Evolutionary conservation across 2,888 invertebrate species (phyloP).

Genomic region (Ennomos fuscantarius): DNA sequence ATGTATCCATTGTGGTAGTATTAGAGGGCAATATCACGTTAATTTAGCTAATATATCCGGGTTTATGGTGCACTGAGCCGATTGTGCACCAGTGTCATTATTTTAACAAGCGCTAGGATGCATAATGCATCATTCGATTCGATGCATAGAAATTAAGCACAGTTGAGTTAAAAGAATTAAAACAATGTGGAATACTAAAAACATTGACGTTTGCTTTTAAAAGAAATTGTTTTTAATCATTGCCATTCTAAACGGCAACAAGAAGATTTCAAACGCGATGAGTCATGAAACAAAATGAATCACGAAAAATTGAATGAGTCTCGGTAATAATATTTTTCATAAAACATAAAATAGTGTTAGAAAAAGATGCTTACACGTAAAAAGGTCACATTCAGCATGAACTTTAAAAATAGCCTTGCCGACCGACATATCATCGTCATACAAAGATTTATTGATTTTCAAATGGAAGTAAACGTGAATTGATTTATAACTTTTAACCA

Average conservation of each 20-base stretch:
- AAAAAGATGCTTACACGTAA: not conserved
- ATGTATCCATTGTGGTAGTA: constrained; percentile 55
- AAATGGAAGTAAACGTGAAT: constrained; percentile 45
- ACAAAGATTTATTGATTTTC: constrained; percentile 36
- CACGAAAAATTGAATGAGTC: not conserved
- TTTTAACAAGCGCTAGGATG: constrained; percentile 25
- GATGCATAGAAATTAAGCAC: no score
- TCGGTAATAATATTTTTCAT: not conserved
- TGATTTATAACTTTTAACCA: constrained; percentile 50
- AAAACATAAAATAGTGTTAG: not conserved
- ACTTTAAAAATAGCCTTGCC: constrained; percentile 20
- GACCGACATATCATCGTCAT: constrained; percentile 24
- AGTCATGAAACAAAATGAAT: not conserved
- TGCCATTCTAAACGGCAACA: no score
- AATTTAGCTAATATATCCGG: constrained; percentile 50
- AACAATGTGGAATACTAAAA: no score
- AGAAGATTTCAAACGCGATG: no score
- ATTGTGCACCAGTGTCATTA: constrained; percentile 31
- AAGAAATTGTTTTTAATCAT: no score
- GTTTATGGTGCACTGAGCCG: constrained; percentile 44
- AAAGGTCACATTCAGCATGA: constrained; percentile 13
- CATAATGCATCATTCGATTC: not conserved
- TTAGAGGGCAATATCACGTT: constrained; percentile 58
- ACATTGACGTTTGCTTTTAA: no score
- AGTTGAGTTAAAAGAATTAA: no score